Percentiles rank a stretch among this genome's conserved stretches.
These are phyloP conservation scores for Spodoptera litura DNA, from an alignment of 1,140 invertebrate genomes.

Conservation along the genomic window DNA sequence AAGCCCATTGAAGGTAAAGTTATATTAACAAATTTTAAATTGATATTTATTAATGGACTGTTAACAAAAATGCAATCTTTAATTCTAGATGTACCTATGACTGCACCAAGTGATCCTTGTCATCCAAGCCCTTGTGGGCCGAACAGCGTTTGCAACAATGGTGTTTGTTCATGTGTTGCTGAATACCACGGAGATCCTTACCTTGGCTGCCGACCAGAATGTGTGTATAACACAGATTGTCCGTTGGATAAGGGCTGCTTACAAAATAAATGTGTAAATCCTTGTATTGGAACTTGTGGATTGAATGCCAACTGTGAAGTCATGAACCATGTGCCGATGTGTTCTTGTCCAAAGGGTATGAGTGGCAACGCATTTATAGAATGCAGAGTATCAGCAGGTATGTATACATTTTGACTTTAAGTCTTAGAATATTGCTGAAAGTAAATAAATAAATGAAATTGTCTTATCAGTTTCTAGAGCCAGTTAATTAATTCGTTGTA, in stretches of 20 bases:
- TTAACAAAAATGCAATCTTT: neutral
- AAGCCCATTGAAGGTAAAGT: constrained; percentile 65
- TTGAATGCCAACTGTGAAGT: constrained; percentile 91
- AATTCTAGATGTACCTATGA: constrained; percentile 40
- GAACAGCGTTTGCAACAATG: constrained; percentile 86
- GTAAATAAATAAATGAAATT: too few species aligned
- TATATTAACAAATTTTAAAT: neutral
- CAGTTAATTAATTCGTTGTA: neutral
- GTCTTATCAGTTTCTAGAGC: too few species aligned
- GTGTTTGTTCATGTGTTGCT: constrained; percentile 87
- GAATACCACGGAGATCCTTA: constrained; percentile 90
- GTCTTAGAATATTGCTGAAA: too few species aligned
- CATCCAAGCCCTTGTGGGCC: constrained; percentile 87
- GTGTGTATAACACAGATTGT: constrained; percentile 94
- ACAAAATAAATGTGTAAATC: constrained; percentile 91
- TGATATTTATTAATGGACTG: neutral
- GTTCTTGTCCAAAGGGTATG: constrained; percentile 89
- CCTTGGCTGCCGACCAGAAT: constrained; percentile 92
- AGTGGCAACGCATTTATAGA: constrained; percentile 93
- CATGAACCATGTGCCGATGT: constrained; percentile 92
- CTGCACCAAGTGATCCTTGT: constrained; percentile 80
- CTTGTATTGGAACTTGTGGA: constrained; percentile 92
- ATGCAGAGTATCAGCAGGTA: constrained; percentile 85
- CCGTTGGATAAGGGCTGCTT: constrained; percentile 90
- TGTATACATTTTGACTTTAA: constrained; percentile 27